Conservation (phyloP, 2,797 vertebrate species). For the Lepus oiostolus region DNA sequence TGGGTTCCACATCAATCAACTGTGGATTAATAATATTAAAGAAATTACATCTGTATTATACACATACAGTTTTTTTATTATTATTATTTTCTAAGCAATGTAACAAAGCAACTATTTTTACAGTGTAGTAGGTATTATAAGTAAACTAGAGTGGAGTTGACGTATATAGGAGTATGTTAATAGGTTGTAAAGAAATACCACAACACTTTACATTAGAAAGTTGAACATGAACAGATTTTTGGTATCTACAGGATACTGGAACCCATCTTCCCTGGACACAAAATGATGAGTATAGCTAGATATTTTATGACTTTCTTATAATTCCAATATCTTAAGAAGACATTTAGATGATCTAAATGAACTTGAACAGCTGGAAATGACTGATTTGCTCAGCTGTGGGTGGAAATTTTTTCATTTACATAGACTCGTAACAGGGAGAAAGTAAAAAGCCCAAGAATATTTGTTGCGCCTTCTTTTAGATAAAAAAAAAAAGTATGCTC, state of each 20-base stretch:
- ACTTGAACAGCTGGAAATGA: slow-evolving; percentile 17
- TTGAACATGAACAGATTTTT: neutral
- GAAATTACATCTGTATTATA: neutral
- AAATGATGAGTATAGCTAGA: neutral
- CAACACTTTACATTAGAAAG: neutral
- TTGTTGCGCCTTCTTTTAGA: neutral
- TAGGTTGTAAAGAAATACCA: neutral
- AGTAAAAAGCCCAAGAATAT: neutral
- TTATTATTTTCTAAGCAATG: neutral
- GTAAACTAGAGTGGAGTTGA: neutral
- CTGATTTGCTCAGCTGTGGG: neutral
- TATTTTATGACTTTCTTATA: neutral
- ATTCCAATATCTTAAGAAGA: neutral
- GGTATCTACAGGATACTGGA: neutral
- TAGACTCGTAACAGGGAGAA: neutral
- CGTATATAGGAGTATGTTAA: neutral
- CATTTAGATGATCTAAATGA: slow-evolving; percentile 17
- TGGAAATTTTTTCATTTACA: neutral
- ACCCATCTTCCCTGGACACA: neutral
- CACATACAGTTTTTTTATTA: neutral
- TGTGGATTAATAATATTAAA: neutral
- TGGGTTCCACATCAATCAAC: neutral
- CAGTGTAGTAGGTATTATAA: neutral
- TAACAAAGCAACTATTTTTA: neutral
- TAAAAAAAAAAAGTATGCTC: neutral